phyloP scores from a whole-genome alignment of 2,797 vertebrate genomes.

The Adelosebastes latens region DNA sequence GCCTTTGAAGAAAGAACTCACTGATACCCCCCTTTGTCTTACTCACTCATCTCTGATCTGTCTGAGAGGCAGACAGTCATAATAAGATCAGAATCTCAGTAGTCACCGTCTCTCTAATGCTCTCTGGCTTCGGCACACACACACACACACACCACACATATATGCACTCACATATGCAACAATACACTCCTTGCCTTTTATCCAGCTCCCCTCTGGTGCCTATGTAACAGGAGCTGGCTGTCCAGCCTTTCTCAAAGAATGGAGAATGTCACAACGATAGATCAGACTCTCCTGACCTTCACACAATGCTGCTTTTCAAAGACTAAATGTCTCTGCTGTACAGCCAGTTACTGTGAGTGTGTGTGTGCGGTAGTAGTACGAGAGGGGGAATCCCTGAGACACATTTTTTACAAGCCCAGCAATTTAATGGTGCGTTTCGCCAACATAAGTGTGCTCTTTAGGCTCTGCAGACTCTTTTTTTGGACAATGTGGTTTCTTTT shows the following conservation, averaged over 20 bases:
- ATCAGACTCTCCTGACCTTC: constrained; percentile 81
- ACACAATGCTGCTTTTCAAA: constrained; percentile 83
- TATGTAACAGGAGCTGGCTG: constrained; percentile 69
- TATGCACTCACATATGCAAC: neutral
- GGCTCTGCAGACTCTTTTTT: constrained; percentile 18
- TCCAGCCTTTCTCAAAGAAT: constrained; percentile 64
- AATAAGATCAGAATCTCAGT: constrained; percentile 50
- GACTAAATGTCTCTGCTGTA: constrained; percentile 67
- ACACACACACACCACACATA: constrained; percentile 8
- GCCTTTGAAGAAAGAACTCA: neutral
- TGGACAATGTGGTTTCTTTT: constrained; percentile 49
- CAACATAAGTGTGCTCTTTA: constrained; percentile 42
- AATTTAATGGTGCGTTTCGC: constrained; percentile 55
- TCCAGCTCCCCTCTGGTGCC: constrained; percentile 44
- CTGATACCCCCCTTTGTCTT: constrained; percentile 14
- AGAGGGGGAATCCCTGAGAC: constrained; percentile 70
- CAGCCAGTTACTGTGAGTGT: constrained; percentile 18
- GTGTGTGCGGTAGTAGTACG: neutral
- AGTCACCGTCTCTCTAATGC: constrained; percentile 36
- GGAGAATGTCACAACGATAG: constrained; percentile 74
- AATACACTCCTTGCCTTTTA: constrained; percentile 43
- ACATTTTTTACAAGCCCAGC: constrained; percentile 48
- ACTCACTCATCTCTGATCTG: constrained; percentile 35
- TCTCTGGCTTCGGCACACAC: neutral
- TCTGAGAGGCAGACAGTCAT: constrained; percentile 46